These are phyloP conservation scores for Solen grandis DNA, from an alignment of 1,140 invertebrate genomes.

Conservation along the genomic window DNA sequence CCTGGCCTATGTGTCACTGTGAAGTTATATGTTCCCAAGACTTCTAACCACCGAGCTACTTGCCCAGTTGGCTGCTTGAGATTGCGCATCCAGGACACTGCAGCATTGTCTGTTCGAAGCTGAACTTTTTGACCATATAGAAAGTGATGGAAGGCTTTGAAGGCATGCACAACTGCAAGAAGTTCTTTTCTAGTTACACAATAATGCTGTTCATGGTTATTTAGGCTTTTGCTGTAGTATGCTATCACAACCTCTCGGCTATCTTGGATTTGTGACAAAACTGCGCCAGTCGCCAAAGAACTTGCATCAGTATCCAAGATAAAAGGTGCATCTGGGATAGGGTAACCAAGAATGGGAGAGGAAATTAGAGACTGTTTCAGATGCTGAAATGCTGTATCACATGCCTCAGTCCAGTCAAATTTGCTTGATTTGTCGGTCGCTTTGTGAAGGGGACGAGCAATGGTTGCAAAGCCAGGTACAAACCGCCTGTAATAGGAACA, in stretches of 20 bases:
- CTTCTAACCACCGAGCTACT: constrained; percentile 66
- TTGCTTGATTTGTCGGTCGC: constrained; percentile 39
- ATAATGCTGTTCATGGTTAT: constrained; percentile 53
- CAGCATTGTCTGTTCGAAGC: constrained; percentile 60
- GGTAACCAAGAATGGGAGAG: constrained; percentile 29
- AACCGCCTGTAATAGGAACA: constrained; percentile 67
- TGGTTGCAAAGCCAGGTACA: constrained; percentile 62
- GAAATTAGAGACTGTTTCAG: constrained; percentile 48
- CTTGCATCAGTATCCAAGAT: too few species aligned
- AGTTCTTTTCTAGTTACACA: constrained; percentile 57
- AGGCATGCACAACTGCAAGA: constrained; percentile 44
- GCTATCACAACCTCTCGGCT: constrained; percentile 47
- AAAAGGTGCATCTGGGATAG: not conserved
- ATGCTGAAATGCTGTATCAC: constrained; percentile 53
- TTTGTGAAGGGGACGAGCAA: constrained; percentile 59
- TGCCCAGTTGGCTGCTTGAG: constrained; percentile 58
- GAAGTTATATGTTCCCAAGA: constrained; percentile 64
- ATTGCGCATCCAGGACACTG: constrained; percentile 61
- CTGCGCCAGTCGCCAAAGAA: constrained; percentile 78
- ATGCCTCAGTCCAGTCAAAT: constrained; percentile 32
- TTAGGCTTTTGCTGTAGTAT: too few species aligned
- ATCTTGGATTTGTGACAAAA: constrained; percentile 60
- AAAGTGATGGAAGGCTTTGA: constrained; percentile 57
- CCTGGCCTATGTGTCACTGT: constrained; percentile 63
- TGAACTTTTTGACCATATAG: constrained; percentile 59